Percentiles rank a stretch among this genome's conserved stretches.
Evolutionary conservation across 2,113 vertebrate species (phyloP).

Genomic region (Taxidea taxus): DNA sequence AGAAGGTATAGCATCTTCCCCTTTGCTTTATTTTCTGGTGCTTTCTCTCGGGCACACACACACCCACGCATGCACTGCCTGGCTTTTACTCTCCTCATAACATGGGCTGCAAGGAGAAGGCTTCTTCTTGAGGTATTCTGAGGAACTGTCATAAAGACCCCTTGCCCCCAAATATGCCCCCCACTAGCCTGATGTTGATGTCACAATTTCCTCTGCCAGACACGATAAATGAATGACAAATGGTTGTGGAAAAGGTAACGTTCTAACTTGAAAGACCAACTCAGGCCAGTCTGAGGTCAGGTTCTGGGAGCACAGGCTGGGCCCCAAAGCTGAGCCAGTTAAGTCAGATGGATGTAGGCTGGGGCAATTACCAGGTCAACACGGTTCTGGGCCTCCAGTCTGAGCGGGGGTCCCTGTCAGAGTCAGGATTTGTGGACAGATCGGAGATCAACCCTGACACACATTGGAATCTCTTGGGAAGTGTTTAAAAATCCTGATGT

Average conservation of each 20-base stretch:
- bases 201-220: constrained; percentile 9
- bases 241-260: not conserved
- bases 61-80: not conserved
- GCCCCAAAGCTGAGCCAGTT: not conserved
- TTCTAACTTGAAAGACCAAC: constrained; percentile 10
- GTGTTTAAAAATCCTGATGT: not conserved
- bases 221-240: not conserved
- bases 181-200: not conserved
- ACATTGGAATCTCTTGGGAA: not conserved
- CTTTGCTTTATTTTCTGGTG: not conserved
- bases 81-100: not conserved
- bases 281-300: not conserved
- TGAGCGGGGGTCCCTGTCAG: not conserved
- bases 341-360: not conserved
- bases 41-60: not conserved
- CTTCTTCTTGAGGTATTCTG: not conserved
- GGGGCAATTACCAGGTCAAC: not conserved
- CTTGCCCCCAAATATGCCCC: not conserved
- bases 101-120: not conserved
- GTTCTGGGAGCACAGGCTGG: not conserved
- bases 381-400: not conserved
- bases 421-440: not conserved
- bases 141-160: not conserved
- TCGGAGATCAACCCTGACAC: not conserved
- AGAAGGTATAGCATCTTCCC: not conserved